Evolutionary conservation across 2,797 vertebrate species (phyloP).

Genomic region (Megalops cyprinoides): DNA sequence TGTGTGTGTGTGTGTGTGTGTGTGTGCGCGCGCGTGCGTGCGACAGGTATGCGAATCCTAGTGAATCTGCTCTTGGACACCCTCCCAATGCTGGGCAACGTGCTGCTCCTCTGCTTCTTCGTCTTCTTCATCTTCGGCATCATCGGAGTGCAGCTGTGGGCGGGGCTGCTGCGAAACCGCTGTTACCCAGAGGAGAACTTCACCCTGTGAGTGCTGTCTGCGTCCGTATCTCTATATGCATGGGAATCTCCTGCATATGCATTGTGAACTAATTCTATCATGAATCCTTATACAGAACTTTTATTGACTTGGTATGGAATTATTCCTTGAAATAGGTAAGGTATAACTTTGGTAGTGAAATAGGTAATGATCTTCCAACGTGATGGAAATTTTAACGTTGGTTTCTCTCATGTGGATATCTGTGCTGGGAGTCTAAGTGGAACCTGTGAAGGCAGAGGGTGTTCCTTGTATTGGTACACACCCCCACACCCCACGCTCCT

Average conservation of each 20-base stretch:
- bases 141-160: slow-evolving; percentile 87
- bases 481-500: not conserved
- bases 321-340: not conserved
- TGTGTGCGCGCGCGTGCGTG: slow-evolving; percentile 4
- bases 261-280: too few relatives aligned
- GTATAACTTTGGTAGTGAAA: too few relatives aligned
- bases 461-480: not conserved
- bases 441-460: not conserved
- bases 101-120: slow-evolving; percentile 87
- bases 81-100: slow-evolving; percentile 85
- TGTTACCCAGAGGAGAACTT: slow-evolving; percentile 56
- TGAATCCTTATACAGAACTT: not conserved
- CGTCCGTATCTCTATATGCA: not conserved
- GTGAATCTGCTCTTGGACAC: slow-evolving; percentile 87
- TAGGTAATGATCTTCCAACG: too few relatives aligned
- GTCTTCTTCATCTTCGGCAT: slow-evolving; percentile 91
- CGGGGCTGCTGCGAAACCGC: slow-evolving; percentile 77
- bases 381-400: too few relatives aligned
- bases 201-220: slow-evolving; percentile 49
- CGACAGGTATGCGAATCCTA: slow-evolving; percentile 80
- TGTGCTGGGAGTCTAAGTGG: too few relatives aligned
- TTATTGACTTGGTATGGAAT: not conserved
- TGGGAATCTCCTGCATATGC: not conserved
- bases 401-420: too few relatives aligned
- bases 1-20: slow-evolving; percentile 12